Percentiles rank a stretch among this genome's conserved stretches.
These are phyloP conservation scores for Ptilonorhynchus violaceus DNA, from an alignment of 2,113 vertebrate species.

Conservation along the genomic window DNA sequence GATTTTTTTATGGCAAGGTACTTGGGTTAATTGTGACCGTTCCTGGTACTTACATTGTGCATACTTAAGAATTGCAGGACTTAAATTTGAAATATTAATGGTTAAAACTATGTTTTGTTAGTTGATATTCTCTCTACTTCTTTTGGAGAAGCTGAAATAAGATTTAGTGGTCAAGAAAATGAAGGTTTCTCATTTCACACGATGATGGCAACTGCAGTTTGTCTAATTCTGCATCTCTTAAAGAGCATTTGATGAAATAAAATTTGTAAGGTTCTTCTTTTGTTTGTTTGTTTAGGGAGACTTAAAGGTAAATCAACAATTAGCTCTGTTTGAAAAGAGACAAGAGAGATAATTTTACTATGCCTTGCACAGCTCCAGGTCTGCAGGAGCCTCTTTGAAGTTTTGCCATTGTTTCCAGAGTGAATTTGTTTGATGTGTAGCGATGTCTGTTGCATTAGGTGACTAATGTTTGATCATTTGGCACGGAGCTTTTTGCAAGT, in stretches of 20 bases:
- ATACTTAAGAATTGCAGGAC: not conserved
- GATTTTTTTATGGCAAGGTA: not conserved
- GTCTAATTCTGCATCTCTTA: not conserved
- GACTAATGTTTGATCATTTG: conserved; percentile 1
- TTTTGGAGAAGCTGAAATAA: not conserved
- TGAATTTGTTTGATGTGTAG: conserved; percentile 25
- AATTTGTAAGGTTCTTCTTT: not conserved
- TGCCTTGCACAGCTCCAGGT: conserved; percentile 22
- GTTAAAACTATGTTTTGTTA: not conserved
- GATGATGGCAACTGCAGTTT: not conserved
- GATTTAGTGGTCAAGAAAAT: not conserved
- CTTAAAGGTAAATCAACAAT: conserved; percentile 28
- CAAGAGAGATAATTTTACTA: conserved; percentile 13
- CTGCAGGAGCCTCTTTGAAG: conserved; percentile 35
- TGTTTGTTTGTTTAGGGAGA: not conserved
- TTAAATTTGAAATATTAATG: not conserved
- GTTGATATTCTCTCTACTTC: not conserved
- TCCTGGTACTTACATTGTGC: not conserved
- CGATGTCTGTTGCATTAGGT: not conserved
- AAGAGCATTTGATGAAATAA: not conserved
- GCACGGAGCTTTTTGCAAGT: not conserved
- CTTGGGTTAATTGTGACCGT: not conserved
- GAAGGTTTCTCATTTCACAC: not conserved
- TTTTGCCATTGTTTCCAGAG: conserved; percentile 29
- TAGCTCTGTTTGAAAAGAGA: conserved; percentile 48